Percentiles rank a stretch among this genome's conserved stretches.
phyloP scores from a whole-genome alignment of 2,113 vertebrate species.

The Hydrolagus affinis region DNA sequence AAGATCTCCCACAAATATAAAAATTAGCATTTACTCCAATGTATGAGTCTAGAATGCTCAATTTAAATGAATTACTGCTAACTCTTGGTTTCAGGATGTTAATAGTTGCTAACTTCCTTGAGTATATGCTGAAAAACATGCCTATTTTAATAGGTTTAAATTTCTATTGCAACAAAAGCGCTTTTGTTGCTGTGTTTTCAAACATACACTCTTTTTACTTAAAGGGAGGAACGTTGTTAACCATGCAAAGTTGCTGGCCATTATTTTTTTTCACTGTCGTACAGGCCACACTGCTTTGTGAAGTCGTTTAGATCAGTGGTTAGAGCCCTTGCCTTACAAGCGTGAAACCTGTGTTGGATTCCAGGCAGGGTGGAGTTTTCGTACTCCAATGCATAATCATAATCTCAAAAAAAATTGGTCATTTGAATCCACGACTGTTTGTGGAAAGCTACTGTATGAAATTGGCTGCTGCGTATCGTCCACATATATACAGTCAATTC shows the following conservation, averaged over 20 bases:
- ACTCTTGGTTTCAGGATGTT: neutral
- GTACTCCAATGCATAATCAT: too few relatives aligned
- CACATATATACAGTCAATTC: too few relatives aligned
- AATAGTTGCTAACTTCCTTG: neutral
- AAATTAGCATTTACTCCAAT: neutral
- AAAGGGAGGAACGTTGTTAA: neutral
- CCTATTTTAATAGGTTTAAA: neutral
- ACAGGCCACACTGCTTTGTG: too few relatives aligned
- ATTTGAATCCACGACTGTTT: too few relatives aligned
- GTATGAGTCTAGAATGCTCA: neutral
- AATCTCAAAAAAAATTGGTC: too few relatives aligned
- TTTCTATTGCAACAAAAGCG: neutral
- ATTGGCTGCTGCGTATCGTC: too few relatives aligned
- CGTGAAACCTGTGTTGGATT: neutral
- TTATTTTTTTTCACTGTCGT: neutral
- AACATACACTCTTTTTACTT: neutral
- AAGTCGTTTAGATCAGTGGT: too few relatives aligned
- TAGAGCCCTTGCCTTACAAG: neutral
- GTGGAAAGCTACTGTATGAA: too few relatives aligned
- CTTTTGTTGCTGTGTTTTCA: neutral
- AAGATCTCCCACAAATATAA: conserved; percentile 18
- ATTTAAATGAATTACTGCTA: conserved; percentile 11
- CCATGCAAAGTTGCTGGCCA: neutral
- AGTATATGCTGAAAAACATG: neutral
- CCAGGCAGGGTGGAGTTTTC: too few relatives aligned